Percentiles rank a stretch among this genome's conserved stretches.
phyloP scores from a whole-genome alignment of 2,797 vertebrate species.

The Acrocephalus scirpaceus region DNA sequence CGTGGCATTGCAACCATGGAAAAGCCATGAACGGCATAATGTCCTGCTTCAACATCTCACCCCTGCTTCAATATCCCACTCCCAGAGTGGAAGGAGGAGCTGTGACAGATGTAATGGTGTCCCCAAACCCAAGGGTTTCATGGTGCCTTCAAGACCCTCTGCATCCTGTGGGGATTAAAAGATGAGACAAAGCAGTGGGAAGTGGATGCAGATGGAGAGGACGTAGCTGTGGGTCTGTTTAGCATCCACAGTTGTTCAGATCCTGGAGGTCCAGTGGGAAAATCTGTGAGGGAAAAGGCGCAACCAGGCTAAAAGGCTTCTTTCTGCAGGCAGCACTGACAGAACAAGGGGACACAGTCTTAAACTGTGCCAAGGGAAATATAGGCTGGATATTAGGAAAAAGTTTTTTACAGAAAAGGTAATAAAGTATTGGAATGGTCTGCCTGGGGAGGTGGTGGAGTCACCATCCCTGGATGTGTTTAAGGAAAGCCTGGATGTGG shows the following conservation, averaged over 20 bases:
- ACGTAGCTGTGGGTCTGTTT: accelerated
- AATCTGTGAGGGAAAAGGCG: background rate
- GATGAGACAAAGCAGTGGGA: background rate
- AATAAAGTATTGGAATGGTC: no score
- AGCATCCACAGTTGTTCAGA: background rate
- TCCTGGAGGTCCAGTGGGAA: background rate
- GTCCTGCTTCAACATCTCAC: background rate
- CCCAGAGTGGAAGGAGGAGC: background rate
- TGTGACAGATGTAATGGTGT: accelerated
- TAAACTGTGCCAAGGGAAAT: no score
- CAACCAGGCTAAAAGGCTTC: background rate
- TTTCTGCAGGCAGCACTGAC: no score
- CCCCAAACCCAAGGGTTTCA: background rate
- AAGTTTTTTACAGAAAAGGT: no score
- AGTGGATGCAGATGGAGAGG: background rate
- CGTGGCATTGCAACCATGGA: accelerated
- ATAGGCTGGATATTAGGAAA: no score
- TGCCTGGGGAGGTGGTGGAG: no score
- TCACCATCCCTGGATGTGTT: no score
- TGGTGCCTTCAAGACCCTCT: background rate
- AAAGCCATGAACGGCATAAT: accelerated
- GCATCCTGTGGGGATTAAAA: background rate
- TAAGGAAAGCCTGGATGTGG: no score
- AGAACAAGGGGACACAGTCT: no score
- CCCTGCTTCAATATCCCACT: background rate